Evolutionary conservation across 2,888 invertebrate genomes (phyloP).

Genomic region (Oxytorus armatus): DNA sequence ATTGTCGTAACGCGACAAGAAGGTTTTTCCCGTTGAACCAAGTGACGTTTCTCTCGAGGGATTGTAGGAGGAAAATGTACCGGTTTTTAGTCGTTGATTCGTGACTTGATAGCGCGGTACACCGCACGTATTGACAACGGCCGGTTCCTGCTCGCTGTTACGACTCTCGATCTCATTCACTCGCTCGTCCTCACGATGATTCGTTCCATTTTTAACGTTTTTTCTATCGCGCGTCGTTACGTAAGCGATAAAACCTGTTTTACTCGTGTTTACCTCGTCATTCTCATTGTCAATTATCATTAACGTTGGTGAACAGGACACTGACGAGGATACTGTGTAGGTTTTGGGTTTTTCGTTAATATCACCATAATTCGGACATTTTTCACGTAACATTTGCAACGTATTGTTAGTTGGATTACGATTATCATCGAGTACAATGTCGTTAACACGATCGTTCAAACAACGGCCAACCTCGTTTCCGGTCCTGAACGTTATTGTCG

Average conservation of each 20-base stretch:
- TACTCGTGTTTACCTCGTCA: conserved; percentile 57
- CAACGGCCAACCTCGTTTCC: conserved; percentile 77
- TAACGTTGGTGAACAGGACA: conserved; percentile 10
- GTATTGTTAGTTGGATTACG: conserved; percentile 74
- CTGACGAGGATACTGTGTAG: conserved; percentile 31
- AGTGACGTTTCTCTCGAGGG: conserved; percentile 36
- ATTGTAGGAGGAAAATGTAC: conserved; percentile 48
- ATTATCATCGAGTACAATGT: conserved; percentile 69
- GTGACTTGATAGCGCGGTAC: conserved; percentile 63
- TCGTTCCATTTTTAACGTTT: conserved; percentile 27
- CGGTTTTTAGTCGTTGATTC: conserved; percentile 56
- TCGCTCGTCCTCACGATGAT: conserved; percentile 36
- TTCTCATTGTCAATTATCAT: neutral
- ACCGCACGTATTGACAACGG: conserved; percentile 52
- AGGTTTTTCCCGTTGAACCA: neutral
- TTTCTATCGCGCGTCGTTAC: conserved; percentile 45
- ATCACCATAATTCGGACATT: conserved; percentile 60
- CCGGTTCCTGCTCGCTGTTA: conserved; percentile 42
- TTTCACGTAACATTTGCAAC: conserved; percentile 42
- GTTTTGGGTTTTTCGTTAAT: conserved; percentile 39
- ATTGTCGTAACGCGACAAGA: neutral
- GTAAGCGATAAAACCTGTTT: conserved; percentile 64
- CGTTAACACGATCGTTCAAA: conserved; percentile 42
- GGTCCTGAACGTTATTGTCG: conserved; percentile 82
- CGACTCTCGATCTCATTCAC: conserved; percentile 22